phyloP scores from a whole-genome alignment of 30 jellyfish, hydroid and myxozoan genomes.

The Sanderia malayensis region DNA sequence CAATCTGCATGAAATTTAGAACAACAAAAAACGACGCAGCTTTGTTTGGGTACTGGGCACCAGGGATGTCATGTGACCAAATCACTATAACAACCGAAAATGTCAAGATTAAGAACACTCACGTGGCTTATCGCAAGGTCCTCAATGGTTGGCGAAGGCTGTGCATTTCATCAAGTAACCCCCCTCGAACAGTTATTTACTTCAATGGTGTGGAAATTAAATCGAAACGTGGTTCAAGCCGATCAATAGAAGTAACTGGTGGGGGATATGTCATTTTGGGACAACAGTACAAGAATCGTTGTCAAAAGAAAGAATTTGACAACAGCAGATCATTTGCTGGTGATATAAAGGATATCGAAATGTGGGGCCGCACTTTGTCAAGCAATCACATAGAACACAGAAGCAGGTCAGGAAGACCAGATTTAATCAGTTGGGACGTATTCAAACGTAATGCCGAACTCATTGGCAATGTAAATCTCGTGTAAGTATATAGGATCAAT shows the following conservation, averaged over 20 bases:
- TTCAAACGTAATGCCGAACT: not conserved
- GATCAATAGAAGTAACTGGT: not conserved
- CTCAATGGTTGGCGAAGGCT: not conserved
- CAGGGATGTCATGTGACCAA: not conserved
- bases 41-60: constrained; percentile 4
- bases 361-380: not conserved
- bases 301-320: not conserved
- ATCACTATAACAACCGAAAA: not conserved
- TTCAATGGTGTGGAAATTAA: not conserved
- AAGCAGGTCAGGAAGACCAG: not conserved
- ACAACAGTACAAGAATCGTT: not conserved
- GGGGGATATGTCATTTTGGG: not conserved
- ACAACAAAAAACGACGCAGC: not conserved
- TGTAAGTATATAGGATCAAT: not conserved
- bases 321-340: not conserved
- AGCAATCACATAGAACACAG: not conserved
- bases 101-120: not conserved
- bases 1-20: not conserved
- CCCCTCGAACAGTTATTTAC: not conserved
- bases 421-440: not conserved
- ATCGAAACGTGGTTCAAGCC: no score
- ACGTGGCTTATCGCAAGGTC: not conserved
- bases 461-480: not conserved
- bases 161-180: not conserved
- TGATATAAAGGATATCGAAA: not conserved